Conservation (phyloP, 2,888 invertebrate genomes). For the Dendrolimus pini region DNA sequence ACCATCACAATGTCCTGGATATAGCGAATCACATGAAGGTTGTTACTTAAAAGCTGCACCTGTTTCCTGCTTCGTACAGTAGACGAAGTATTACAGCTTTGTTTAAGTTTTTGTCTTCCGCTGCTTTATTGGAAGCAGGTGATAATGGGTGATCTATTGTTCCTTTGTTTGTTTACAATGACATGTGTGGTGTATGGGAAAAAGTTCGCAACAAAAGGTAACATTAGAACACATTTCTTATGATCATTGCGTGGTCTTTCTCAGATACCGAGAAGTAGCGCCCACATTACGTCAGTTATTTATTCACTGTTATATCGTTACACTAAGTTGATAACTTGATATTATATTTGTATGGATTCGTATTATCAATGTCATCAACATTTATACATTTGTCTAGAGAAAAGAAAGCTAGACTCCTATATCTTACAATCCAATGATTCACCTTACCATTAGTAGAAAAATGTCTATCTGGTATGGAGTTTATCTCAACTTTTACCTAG, state of each 20-base stretch:
- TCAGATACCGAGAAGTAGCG: not conserved
- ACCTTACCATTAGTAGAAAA: too few species aligned
- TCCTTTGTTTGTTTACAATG: not conserved
- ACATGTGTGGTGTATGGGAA: conserved; percentile 9
- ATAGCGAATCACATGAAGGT: not conserved
- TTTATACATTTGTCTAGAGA: too few species aligned
- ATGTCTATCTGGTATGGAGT: too few species aligned
- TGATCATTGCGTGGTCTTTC: not conserved
- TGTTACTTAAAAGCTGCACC: conserved; percentile 22
- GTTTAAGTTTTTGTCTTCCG: conserved; percentile 45
- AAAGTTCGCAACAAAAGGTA: conserved; percentile 2
- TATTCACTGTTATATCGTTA: too few species aligned
- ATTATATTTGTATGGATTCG: too few species aligned
- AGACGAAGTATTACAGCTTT: conserved; percentile 40
- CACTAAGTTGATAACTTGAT: too few species aligned
- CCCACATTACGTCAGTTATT: too few species aligned
- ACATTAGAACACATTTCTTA: not conserved
- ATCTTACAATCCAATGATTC: too few species aligned
- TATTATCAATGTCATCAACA: too few species aligned
- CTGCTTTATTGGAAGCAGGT: conserved; percentile 32
- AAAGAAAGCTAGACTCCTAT: too few species aligned
- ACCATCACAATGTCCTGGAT: not conserved
- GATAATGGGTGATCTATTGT: conserved; percentile 2
- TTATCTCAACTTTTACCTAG: too few species aligned
- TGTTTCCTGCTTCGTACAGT: conserved; percentile 34